Percentiles rank a stretch among this genome's conserved stretches.
phyloP scores from a whole-genome alignment of 2,113 vertebrate species.

The Thunnus maccoyii region DNA sequence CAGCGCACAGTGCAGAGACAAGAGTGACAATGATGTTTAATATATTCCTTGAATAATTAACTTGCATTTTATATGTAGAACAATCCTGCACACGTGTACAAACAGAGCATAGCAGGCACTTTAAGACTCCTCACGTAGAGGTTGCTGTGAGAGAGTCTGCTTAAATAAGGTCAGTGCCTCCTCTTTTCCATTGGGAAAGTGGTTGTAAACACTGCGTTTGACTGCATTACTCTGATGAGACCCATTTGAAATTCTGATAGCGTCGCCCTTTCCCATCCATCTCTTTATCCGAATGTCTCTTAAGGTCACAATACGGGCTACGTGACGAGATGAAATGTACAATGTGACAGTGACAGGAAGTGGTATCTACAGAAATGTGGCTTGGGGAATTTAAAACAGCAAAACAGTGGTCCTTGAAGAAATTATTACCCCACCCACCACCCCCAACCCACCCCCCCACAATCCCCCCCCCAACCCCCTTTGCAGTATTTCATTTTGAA shows the following conservation, averaged over 20 bases:
- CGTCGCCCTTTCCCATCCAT: constrained; percentile 51
- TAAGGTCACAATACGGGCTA: constrained; percentile 59
- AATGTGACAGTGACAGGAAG: constrained; percentile 52
- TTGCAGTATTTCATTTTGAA: constrained; percentile 43
- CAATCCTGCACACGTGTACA: constrained; percentile 11
- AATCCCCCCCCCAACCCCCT: neutral
- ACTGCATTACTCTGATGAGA: constrained; percentile 60
- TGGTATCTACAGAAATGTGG: constrained; percentile 34
- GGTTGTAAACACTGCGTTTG: constrained; percentile 61
- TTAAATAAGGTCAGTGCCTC: constrained; percentile 38
- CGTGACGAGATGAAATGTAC: constrained; percentile 45
- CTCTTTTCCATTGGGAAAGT: constrained; percentile 3
- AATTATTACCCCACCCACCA: neutral
- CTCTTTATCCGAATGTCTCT: constrained; percentile 48
- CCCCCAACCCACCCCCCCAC: no score
- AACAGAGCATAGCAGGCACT: constrained; percentile 45
- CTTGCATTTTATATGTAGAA: neutral
- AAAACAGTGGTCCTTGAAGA: constrained; percentile 42
- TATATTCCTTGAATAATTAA: constrained; percentile 17
- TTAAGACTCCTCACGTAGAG: constrained; percentile 37
- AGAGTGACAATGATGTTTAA: constrained; percentile 35
- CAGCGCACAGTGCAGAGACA: constrained; percentile 39
- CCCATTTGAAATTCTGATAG: constrained; percentile 54
- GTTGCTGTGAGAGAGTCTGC: constrained; percentile 20
- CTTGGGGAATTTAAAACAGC: constrained; percentile 22